Conservation (phyloP, 1,140 invertebrate genomes). For the Portunus trituberculatus region DNA sequence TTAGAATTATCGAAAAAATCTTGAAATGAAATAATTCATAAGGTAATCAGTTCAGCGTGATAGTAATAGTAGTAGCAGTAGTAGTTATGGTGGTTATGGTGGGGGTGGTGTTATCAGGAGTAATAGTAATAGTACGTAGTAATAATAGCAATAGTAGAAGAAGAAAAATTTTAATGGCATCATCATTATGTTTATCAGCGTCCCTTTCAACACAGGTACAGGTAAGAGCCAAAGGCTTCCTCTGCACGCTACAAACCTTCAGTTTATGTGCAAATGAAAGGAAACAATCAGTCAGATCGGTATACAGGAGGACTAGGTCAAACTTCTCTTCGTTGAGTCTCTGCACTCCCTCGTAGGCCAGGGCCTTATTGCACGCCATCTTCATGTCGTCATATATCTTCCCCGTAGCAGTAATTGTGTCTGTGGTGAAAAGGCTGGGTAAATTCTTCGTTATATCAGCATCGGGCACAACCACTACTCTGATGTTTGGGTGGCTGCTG, state of each 20-base stretch:
- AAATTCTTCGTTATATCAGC: neutral
- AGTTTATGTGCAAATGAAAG: neutral
- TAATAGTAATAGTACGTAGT: too few relatives aligned
- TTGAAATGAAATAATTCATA: neutral
- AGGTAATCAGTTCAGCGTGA: neutral
- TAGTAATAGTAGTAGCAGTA: neutral
- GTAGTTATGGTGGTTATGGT: too few relatives aligned
- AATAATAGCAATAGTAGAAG: too few relatives aligned
- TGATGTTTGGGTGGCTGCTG: neutral
- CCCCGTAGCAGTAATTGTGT: too few relatives aligned
- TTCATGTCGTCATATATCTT: neutral
- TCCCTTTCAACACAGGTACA: too few relatives aligned
- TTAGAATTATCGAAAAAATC: neutral
- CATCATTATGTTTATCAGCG: too few relatives aligned
- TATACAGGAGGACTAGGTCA: neutral
- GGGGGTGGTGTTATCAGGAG: too few relatives aligned
- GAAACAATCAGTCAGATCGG: neutral
- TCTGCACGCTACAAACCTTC: neutral
- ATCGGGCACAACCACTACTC: neutral
- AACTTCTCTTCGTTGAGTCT: neutral
- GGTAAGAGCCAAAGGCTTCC: too few relatives aligned
- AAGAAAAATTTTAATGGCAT: neutral
- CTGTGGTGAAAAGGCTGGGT: neutral
- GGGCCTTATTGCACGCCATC: neutral
- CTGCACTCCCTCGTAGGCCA: neutral